phyloP scores from a whole-genome alignment of 2,797 vertebrate species.

The Hylomyscus alleni region DNA sequence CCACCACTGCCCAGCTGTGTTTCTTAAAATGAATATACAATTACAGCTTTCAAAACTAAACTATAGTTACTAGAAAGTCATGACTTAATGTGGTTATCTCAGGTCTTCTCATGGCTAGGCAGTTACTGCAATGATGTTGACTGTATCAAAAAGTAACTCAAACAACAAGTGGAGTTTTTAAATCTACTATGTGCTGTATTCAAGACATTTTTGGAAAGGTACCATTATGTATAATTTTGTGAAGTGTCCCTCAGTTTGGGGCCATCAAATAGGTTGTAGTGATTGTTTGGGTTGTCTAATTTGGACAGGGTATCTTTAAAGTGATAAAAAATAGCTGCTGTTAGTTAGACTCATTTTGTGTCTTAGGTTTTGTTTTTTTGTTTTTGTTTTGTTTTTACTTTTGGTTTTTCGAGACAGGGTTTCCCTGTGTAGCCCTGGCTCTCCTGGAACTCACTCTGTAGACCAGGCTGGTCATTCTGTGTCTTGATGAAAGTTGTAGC shows the following conservation, averaged over 20 bases:
- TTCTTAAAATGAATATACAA: background rate
- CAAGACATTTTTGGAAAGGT: conserved; percentile 14
- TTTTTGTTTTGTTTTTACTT: no score
- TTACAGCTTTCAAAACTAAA: background rate
- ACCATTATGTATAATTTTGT: background rate
- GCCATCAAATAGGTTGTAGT: background rate
- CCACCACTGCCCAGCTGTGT: no score
- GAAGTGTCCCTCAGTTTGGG: background rate
- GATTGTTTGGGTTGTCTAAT: background rate
- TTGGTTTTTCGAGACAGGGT: no score
- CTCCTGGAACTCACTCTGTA: no score
- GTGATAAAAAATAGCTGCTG: background rate
- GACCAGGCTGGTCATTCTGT: no score
- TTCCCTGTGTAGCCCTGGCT: no score
- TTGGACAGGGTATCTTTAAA: background rate
- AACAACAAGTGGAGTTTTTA: background rate
- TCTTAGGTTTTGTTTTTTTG: no score
- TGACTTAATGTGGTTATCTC: background rate
- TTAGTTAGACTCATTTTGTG: background rate
- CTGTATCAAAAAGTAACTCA: conserved; percentile 19
- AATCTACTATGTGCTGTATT: background rate
- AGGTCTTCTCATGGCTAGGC: conserved; percentile 23
- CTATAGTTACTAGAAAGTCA: conserved; percentile 1
- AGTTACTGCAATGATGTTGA: background rate
- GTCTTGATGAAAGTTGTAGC: background rate